Percentiles rank a stretch among this genome's conserved stretches.
These are phyloP conservation scores for Lasioglossum pauxillum DNA, from an alignment of 2,888 invertebrate genomes.

Conservation along the genomic window DNA sequence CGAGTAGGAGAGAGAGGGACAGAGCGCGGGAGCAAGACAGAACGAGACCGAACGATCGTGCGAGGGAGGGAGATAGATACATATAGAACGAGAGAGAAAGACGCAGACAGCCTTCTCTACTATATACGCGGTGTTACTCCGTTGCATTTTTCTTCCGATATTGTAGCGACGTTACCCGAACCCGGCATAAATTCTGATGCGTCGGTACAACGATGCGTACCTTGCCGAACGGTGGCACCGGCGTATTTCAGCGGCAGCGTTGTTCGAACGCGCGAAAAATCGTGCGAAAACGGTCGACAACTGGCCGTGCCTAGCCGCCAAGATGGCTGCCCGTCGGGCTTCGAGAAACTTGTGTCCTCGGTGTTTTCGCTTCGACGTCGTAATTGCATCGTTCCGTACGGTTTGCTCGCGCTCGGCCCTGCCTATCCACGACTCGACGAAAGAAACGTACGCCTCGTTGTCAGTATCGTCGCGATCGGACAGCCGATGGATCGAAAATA, in stretches of 20 bases:
- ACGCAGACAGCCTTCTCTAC: slow-evolving; percentile 25
- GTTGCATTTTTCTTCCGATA: slow-evolving; percentile 29
- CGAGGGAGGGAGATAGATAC: not conserved
- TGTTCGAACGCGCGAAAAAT: slow-evolving; percentile 50
- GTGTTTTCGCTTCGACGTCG: slow-evolving; percentile 42
- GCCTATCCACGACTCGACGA: not conserved
- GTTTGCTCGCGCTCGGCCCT: not conserved
- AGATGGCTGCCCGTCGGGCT: slow-evolving; percentile 82
- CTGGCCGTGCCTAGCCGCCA: slow-evolving; percentile 74
- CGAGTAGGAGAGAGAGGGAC: slow-evolving; percentile 32
- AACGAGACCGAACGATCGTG: not conserved
- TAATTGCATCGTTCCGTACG: slow-evolving; percentile 39
- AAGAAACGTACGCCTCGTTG: not conserved
- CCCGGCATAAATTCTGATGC: not conserved
- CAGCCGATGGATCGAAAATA: slow-evolving; percentile 15
- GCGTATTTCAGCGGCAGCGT: slow-evolving; percentile 10
- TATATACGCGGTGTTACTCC: slow-evolving; percentile 35
- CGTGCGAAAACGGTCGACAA: slow-evolving; percentile 56
- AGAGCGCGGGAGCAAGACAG: not conserved
- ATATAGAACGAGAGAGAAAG: slow-evolving; percentile 38
- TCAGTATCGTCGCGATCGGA: slow-evolving; percentile 5
- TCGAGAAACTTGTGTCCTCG: slow-evolving; percentile 72
- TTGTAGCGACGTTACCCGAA: not conserved
- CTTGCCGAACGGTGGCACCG: not conserved
- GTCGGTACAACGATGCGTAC: not conserved